Percentiles rank a stretch among this genome's conserved stretches.
Conservation (phyloP, 2,797 vertebrate species). For the Platalea minor region DNA sequence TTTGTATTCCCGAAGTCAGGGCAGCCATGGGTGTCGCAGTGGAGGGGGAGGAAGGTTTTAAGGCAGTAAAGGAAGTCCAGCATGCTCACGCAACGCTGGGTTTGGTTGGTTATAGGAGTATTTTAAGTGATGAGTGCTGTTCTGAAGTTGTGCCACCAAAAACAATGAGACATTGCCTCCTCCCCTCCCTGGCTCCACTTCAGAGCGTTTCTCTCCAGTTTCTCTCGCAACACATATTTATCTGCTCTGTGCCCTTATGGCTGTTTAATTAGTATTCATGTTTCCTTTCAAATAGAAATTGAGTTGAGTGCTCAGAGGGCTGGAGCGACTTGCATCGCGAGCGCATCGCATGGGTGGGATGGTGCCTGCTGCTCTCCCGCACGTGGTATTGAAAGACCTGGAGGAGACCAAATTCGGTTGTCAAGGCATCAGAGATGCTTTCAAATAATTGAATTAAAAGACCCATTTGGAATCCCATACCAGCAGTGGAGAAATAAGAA, state of each 20-base stretch:
- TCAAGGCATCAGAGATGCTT: not conserved
- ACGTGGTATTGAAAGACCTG: not conserved
- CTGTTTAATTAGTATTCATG: slow-evolving; percentile 27
- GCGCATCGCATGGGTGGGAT: not conserved
- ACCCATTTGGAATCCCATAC: not conserved
- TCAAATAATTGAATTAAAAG: not conserved
- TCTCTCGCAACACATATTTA: slow-evolving; percentile 1
- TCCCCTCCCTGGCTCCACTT: slow-evolving; percentile 34
- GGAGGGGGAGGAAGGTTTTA: not conserved
- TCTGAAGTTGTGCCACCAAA: slow-evolving; percentile 35
- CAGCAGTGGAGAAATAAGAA: not conserved
- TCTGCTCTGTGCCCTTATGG: slow-evolving; percentile 39
- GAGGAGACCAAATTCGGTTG: not conserved
- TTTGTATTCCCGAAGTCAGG: not conserved
- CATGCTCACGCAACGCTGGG: rapidly evolving
- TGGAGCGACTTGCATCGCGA: not conserved
- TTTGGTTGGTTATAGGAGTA: not conserved
- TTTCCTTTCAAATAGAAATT: slow-evolving; percentile 2
- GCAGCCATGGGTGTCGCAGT: not conserved
- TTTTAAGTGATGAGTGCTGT: not conserved
- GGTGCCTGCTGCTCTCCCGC: not conserved
- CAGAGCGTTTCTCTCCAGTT: slow-evolving; percentile 9
- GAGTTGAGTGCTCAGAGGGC: not conserved
- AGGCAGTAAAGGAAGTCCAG: not conserved
- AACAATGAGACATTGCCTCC: not conserved